Conservation (phyloP, 2,888 invertebrate species). For the Reticulitermes lucifugus region DNA sequence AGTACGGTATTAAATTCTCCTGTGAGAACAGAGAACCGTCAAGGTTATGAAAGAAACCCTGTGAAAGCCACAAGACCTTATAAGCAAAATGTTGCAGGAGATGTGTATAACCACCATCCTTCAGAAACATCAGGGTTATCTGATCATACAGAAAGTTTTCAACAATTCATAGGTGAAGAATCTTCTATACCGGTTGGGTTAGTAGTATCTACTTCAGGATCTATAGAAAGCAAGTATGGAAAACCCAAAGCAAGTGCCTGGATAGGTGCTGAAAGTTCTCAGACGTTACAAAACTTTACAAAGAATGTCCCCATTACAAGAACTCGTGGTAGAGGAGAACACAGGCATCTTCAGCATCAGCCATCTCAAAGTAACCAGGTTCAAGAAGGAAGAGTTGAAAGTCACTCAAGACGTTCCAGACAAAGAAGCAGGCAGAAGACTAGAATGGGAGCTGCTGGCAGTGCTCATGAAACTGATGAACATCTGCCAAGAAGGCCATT, state of each 20-base stretch:
- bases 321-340: neutral
- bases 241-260: neutral
- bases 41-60: neutral
- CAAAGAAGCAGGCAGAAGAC: neutral
- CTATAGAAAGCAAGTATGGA: neutral
- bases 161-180: neutral
- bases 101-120: neutral
- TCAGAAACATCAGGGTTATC: neutral
- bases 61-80: neutral
- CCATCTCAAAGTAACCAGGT: neutral
- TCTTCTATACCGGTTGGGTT: neutral
- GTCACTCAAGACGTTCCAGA: neutral
- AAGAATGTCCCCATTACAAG: neutral
- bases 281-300: neutral
- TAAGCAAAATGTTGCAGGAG: neutral
- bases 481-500: neutral
- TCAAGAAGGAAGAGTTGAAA: neutral
- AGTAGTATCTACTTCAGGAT: neutral
- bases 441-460: neutral
- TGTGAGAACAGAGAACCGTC: neutral
- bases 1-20: slow-evolving; percentile 7
- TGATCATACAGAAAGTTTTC: neutral
- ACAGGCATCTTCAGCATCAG: neutral
- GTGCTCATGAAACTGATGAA: neutral
- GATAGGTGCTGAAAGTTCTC: neutral